Conservation (phyloP, 2,888 invertebrate species). For the Dendrolimus houi region DNA sequence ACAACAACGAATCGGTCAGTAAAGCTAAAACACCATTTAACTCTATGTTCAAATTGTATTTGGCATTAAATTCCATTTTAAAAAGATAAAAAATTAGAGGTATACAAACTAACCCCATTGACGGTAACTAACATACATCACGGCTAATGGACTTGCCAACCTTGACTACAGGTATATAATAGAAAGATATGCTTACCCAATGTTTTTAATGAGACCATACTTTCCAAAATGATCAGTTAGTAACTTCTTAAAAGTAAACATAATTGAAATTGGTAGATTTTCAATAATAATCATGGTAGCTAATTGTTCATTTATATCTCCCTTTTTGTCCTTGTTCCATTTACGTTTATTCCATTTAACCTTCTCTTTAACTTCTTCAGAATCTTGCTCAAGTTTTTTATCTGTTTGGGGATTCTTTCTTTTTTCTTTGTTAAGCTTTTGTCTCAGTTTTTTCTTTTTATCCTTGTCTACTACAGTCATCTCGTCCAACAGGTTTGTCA, state of each 20-base stretch:
- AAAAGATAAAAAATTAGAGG: too few relatives aligned
- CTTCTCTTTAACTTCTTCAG: slow-evolving; percentile 38
- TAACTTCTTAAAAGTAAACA: slow-evolving; percentile 42
- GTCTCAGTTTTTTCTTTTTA: slow-evolving; percentile 29
- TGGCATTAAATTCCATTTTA: too few relatives aligned
- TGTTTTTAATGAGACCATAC: slow-evolving; percentile 42
- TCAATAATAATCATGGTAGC: slow-evolving; percentile 42
- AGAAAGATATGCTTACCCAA: slow-evolving; percentile 39
- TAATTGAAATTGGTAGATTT: slow-evolving; percentile 45
- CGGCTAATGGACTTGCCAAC: too few relatives aligned
- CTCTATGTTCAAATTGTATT: too few relatives aligned
- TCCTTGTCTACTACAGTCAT: slow-evolving; percentile 56
- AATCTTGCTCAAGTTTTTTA: slow-evolving; percentile 14
- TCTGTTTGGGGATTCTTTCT: slow-evolving; percentile 14
- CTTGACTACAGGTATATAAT: too few relatives aligned
- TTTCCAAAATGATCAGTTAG: slow-evolving; percentile 48
- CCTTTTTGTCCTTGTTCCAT: slow-evolving; percentile 57
- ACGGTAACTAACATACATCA: too few relatives aligned
- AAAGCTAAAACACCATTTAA: too few relatives aligned
- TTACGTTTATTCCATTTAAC: slow-evolving; percentile 54
- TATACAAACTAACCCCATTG: too few relatives aligned
- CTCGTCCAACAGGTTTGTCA: slow-evolving; percentile 51
- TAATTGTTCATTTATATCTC: slow-evolving; percentile 19
- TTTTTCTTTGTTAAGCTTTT: slow-evolving; percentile 33
- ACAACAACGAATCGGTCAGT: too few relatives aligned